Base-by-base conservation (phyloP, 2,797 vertebrate genomes). In the Pseudopleuronectes americanus region DNA sequence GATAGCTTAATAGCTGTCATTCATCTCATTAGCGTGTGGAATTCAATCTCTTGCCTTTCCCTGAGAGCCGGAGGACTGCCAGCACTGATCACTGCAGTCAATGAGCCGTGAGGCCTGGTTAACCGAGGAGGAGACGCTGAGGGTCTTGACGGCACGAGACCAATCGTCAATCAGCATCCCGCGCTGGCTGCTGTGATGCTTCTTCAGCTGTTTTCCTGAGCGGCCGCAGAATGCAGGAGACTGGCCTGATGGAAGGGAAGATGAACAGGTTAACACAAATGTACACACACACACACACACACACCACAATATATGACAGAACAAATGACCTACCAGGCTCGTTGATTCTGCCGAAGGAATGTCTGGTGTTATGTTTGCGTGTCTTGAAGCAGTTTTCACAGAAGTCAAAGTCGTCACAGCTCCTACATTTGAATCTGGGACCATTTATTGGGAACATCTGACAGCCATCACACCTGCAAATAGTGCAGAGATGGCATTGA, bases 361-460 rank as follows among this genome's bases (percentile, higher is more conserved):
- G 98, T 41, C 97, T 93, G 41, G 92, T 93, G 81, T 97, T 97
- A 87, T 99, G 98, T 73, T 98, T 99, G 68, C 96, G 95, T 0
- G 96, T 96, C 91, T 99, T 99, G 87, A 99, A 99, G 87, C 98
- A 99, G 2, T 93, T 97, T 89, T 99, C 97, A 80, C 98, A 99
- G 62, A 96, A 99, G 87, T 99, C 98, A 79, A 99, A 99, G 91
- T 99, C 97, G 47, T 99, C 97, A 59, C 98, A 99, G 78, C 96
- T 97, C 72, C 96, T 96, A 87, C 98, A 99, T 89, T 99, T 99
- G 93, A 98, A 99, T 78, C 98, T 93, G 66, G 97, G 94, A 2
- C 98, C 98, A 13, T 98, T 98, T 86, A 99, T 99, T n/a, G 98
- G 98, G 89, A 99, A 99, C 96, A 98, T 98, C 87, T 99, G 98